A percentile compares a stretch with the other conserved stretches of the same genome.
Conservation (phyloP, 2,888 invertebrate species). For the Fragum whitleyi region DNA sequence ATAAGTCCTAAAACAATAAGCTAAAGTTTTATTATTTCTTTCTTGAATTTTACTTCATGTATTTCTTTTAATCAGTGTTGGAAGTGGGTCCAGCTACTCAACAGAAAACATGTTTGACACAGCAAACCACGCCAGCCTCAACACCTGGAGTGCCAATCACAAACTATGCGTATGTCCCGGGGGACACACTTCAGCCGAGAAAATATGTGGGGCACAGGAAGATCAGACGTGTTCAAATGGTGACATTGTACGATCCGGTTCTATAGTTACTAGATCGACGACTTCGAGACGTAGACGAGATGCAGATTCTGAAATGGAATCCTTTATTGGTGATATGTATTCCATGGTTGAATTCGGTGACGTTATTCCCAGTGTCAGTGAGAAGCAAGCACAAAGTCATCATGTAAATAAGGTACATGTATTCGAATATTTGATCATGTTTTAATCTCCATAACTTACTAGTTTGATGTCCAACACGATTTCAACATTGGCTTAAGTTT, state of each 20-base stretch:
- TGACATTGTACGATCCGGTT: not conserved
- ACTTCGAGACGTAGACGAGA: conserved; percentile 5
- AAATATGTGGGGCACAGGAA: conserved; percentile 10
- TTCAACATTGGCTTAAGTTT: too few species aligned
- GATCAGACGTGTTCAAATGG: conserved; percentile 12
- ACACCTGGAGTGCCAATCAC: not conserved
- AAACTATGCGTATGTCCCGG: conserved; percentile 13
- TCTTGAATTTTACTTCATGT: too few species aligned
- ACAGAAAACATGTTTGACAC: conserved; percentile 12
- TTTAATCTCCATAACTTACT: too few species aligned
- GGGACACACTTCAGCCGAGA: conserved; percentile 9
- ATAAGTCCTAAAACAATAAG: too few species aligned
- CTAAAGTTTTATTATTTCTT: too few species aligned
- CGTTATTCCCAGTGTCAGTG: too few species aligned
- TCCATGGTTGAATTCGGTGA: not conserved
- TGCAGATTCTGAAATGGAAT: not conserved
- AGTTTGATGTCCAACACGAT: too few species aligned
- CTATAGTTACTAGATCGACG: not conserved
- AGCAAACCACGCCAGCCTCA: conserved; percentile 7
- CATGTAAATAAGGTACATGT: too few species aligned
- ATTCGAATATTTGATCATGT: too few species aligned
- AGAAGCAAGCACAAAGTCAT: too few species aligned
- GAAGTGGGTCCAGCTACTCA: not conserved
- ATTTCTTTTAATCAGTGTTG: too few species aligned
- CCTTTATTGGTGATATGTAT: not conserved